Conservation (phyloP, 2,113 vertebrate species). For the Hyperopisus bebe region DNA sequence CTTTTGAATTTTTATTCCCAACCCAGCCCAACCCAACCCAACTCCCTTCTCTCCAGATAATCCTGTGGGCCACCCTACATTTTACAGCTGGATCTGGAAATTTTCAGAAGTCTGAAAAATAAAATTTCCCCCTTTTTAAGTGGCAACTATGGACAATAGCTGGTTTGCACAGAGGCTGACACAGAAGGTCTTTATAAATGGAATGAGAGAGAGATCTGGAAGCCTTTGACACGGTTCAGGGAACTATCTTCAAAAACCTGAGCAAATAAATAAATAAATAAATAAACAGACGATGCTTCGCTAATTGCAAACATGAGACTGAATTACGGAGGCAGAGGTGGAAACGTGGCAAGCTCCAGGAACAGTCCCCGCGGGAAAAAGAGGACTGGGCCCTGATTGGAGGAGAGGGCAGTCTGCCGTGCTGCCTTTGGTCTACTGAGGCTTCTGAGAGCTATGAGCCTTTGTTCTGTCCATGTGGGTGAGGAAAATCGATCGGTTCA, state of each 20-base stretch:
- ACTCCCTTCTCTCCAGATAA: background rate
- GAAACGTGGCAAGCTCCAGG: background rate
- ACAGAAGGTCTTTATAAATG: background rate
- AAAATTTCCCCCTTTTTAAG: background rate
- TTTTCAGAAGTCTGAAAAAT: background rate
- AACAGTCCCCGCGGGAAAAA: background rate
- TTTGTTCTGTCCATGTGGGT: background rate
- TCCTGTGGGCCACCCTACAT: background rate
- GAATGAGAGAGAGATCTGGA: background rate
- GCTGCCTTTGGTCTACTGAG: background rate
- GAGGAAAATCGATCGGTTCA: background rate
- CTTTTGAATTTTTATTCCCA: background rate
- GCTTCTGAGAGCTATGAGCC: background rate
- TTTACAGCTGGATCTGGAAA: background rate
- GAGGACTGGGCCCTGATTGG: background rate
- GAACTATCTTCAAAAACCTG: background rate
- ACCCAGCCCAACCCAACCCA: background rate
- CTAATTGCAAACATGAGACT: constrained; percentile 13
- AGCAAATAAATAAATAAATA: background rate
- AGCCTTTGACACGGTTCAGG: background rate
- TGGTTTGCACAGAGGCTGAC: background rate
- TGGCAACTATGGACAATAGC: background rate
- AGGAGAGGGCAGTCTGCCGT: background rate
- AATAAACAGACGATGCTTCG: background rate
- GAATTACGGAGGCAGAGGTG: background rate